Conservation (phyloP, 2,113 vertebrate genomes). For the Notothenia coriiceps region DNA sequence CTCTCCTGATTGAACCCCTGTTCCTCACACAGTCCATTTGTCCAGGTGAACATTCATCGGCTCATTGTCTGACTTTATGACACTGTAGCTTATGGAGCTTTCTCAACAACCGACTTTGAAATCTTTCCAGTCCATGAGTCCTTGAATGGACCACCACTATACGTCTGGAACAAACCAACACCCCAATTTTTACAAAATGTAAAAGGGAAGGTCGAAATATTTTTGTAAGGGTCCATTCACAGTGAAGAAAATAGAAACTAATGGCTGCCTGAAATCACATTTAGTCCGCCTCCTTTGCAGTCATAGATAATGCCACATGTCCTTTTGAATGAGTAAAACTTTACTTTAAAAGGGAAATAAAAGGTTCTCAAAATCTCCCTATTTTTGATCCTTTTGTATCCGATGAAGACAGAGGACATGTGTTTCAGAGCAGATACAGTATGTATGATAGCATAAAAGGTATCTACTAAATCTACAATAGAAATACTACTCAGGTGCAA, state of each 20-base stretch:
- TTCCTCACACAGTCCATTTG: background rate
- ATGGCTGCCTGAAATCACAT: background rate
- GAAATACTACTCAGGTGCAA: background rate
- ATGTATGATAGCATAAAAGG: too few relatives aligned
- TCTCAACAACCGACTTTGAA: background rate
- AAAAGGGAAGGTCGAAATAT: background rate
- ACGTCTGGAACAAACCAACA: background rate
- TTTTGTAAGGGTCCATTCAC: background rate
- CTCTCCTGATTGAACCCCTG: too few relatives aligned
- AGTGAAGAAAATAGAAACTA: background rate
- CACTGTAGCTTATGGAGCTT: too few relatives aligned
- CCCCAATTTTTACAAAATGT: background rate
- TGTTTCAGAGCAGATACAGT: too few relatives aligned
- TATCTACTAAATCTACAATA: too few relatives aligned
- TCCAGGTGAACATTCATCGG: background rate
- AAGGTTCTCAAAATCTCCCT: background rate
- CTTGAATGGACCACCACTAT: background rate
- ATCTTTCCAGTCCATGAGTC: background rate
- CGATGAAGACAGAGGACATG: too few relatives aligned
- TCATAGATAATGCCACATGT: background rate
- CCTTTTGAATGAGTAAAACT: background rate
- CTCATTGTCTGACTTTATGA: slow-evolving; percentile 1
- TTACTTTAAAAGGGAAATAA: background rate
- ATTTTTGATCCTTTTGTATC: too few relatives aligned
- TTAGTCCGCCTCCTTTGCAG: background rate